These are phyloP conservation scores for Lomographa bimaculata DNA, from an alignment of 2,888 invertebrate genomes.

Conservation along the genomic window DNA sequence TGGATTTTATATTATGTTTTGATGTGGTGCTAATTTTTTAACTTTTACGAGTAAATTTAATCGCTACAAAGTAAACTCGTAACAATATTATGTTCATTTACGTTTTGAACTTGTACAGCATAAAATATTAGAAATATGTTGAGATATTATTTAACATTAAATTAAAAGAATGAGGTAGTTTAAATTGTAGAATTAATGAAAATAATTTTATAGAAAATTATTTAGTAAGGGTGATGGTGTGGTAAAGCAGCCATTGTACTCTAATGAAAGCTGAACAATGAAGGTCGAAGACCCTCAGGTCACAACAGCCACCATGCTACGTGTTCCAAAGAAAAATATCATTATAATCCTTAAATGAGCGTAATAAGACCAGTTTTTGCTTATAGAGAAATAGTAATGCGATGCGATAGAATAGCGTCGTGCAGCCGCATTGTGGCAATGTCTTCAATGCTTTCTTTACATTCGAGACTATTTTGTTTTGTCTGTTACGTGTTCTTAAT, in stretches of 20 bases:
- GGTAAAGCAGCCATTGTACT: conserved; percentile 61
- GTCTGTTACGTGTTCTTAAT: conserved; percentile 22
- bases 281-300: conserved; percentile 76
- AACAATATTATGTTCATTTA: conserved; percentile 1
- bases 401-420: conserved; percentile 26
- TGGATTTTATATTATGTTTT: conserved; percentile 22
- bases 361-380: conserved; percentile 32
- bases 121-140: too few species aligned
- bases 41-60: conserved; percentile 1
- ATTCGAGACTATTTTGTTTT: conserved; percentile 29
- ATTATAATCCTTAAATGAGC: conserved; percentile 39
- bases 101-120: too few species aligned
- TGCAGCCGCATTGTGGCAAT: conserved; percentile 23
- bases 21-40: conserved; percentile 9
- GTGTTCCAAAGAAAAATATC: conserved; percentile 34
- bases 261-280: conserved; percentile 73
- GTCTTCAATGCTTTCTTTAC: conserved; percentile 35
- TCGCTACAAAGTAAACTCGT: conserved; percentile 1
- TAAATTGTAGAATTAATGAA: too few species aligned
- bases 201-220: conserved; percentile 24
- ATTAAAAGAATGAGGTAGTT: too few species aligned
- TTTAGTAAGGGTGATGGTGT: conserved; percentile 40
- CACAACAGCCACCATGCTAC: conserved; percentile 58
- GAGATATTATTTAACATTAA: too few species aligned
- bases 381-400: conserved; percentile 16